phyloP scores from a whole-genome alignment of 1,140 invertebrate genomes.

The Sesamia nonagrioides region DNA sequence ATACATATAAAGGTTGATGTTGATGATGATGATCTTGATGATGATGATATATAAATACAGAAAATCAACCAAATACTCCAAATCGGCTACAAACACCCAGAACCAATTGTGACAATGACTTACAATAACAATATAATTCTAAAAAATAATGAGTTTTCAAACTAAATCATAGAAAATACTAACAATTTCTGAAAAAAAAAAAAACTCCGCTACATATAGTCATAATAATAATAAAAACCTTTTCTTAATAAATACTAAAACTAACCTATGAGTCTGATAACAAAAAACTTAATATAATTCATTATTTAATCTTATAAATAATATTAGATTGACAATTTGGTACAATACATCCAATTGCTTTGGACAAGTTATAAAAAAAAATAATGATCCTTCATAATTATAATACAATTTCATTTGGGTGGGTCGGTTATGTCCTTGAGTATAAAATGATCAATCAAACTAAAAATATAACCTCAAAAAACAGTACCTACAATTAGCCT shows the following conservation, averaged over 20 bases:
- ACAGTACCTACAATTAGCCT: neutral
- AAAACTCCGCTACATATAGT: conserved; percentile 35
- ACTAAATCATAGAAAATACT: conserved; percentile 40
- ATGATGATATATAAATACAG: neutral
- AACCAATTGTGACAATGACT: conserved; percentile 36
- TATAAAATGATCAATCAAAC: neutral
- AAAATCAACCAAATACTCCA: conserved; percentile 17
- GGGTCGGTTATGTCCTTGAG: conserved; percentile 4
- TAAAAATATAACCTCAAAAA: too few species aligned
- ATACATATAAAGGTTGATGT: too few species aligned
- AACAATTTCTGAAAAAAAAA: conserved; percentile 49
- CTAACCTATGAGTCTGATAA: conserved; percentile 60
- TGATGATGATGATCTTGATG: too few species aligned
- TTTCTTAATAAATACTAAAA: conserved; percentile 23
- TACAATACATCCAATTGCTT: conserved; percentile 74
- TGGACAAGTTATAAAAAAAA: conserved; percentile 62
- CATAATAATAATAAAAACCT: conserved; percentile 45
- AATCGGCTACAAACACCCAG: conserved; percentile 10
- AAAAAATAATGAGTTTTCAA: conserved; percentile 57
- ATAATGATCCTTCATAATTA: conserved; percentile 27
- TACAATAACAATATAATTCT: conserved; percentile 42
- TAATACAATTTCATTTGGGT: conserved; percentile 42
- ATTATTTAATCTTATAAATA: conserved; percentile 52
- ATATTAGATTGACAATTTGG: conserved; percentile 69
- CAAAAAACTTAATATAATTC: conserved; percentile 27